Conservation (phyloP, 2,113 vertebrate species). For the Paradoxurus hermaphroditus region DNA sequence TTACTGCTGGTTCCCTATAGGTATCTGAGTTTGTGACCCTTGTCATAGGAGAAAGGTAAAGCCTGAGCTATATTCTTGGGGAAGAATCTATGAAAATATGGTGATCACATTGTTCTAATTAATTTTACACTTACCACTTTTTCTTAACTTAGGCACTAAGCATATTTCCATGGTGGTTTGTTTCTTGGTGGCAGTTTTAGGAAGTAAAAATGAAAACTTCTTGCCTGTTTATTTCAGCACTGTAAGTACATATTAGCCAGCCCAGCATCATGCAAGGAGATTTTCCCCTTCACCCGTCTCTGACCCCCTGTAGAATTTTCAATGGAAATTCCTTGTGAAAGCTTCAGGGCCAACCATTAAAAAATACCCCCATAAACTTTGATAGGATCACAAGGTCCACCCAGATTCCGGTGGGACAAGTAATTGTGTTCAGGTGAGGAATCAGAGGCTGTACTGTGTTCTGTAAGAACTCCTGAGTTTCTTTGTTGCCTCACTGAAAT, state of each 20-base stretch:
- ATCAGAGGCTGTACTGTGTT: not conserved
- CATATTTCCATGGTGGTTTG: not conserved
- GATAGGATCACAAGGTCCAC: not conserved
- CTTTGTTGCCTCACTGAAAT: not conserved
- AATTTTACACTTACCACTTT: not conserved
- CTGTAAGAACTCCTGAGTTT: not conserved
- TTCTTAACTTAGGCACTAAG: not conserved
- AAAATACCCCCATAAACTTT: not conserved
- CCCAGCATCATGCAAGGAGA: not conserved
- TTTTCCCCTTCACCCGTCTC: not conserved
- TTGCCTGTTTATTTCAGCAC: slow-evolving; percentile 7
- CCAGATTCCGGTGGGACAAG: not conserved
- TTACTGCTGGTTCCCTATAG: not conserved
- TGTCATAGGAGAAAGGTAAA: not conserved
- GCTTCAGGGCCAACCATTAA: not conserved
- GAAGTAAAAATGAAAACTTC: slow-evolving; percentile 10
- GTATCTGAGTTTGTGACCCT: not conserved
- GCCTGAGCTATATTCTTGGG: not conserved
- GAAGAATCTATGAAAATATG: not conserved
- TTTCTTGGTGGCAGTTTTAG: slow-evolving; percentile 17
- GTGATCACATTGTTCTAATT: not conserved
- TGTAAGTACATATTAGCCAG: not conserved
- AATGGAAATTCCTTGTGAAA: not conserved
- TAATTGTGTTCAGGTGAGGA: not conserved
- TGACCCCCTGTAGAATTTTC: not conserved